Evolutionary conservation across 2,113 vertebrate species (phyloP).

Genomic region (Nymphicus hollandicus): DNA sequence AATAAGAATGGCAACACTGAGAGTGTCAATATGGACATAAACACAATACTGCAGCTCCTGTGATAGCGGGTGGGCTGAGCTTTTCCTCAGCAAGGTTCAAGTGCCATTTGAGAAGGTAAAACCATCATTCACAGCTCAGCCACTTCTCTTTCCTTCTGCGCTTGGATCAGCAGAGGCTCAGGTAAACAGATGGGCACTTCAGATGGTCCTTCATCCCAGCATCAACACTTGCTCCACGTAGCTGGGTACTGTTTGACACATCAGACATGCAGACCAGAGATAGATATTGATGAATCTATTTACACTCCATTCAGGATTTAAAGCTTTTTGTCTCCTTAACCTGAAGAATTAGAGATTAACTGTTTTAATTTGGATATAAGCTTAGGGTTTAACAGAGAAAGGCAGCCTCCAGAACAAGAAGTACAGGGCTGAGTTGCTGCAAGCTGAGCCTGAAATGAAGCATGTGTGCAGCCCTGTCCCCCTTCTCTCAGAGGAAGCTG

Average conservation of each 20-base stretch:
- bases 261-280: not conserved
- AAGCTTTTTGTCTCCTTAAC: not conserved
- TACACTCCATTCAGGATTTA: not conserved
- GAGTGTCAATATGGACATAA: not conserved
- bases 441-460: not conserved
- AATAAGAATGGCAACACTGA: not conserved
- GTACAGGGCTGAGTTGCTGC: not conserved
- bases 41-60: not conserved
- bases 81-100: not conserved
- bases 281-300: not conserved
- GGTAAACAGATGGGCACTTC: not conserved
- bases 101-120: not conserved
- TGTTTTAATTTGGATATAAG: not conserved
- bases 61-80: not conserved
- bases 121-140: not conserved
- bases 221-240: rapidly evolving
- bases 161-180: not conserved
- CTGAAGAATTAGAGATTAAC: not conserved
- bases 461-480: rapidly evolving
- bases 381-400: not conserved
- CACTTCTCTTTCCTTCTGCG: not conserved
- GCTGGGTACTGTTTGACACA: rapidly evolving
- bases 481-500: not conserved
- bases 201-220: not conserved
- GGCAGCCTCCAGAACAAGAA: not conserved